These are phyloP conservation scores for Trichopoda pennipes DNA, from an alignment of 2,888 invertebrate genomes.

Conservation along the genomic window DNA sequence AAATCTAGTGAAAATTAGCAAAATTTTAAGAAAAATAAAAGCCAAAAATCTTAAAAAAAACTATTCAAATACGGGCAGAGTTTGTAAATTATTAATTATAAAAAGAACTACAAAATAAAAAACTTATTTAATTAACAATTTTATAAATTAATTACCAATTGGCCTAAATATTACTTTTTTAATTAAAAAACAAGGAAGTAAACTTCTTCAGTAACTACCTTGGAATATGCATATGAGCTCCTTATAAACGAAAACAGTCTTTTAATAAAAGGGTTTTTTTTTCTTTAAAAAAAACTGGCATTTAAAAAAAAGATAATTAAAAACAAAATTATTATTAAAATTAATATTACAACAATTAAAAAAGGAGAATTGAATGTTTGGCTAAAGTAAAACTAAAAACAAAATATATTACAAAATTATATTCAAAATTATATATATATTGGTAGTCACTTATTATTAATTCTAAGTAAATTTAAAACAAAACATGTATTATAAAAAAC, in stretches of 20 bases:
- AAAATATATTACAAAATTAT: constrained; percentile 43
- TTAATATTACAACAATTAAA: constrained; percentile 20
- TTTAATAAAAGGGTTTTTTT: constrained; percentile 54
- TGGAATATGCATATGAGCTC: background rate
- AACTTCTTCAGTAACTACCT: constrained; percentile 21
- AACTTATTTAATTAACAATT: constrained; percentile 68
- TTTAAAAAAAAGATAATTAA: constrained; percentile 13
- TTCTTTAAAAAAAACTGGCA: constrained; percentile 36
- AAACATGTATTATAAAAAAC: constrained; percentile 7
- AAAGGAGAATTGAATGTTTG: constrained; percentile 56
- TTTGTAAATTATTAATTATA: constrained; percentile 48
- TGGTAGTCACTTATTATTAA: constrained; percentile 62
- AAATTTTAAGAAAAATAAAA: constrained; percentile 75
- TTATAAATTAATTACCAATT: constrained; percentile 49
- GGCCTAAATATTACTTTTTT: constrained; percentile 45
- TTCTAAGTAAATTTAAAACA: constrained; percentile 39
- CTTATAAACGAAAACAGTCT: constrained; percentile 17
- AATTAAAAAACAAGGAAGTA: background rate
- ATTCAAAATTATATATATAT: constrained; percentile 60
- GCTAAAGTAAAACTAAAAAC: constrained; percentile 43
- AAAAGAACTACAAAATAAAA: constrained; percentile 21
- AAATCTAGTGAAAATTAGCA: constrained; percentile 78
- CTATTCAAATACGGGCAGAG: constrained; percentile 59
- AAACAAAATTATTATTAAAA: constrained; percentile 48
- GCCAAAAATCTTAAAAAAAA: constrained; percentile 35